These are phyloP conservation scores for Patiria pectinifera DNA, from an alignment of 53 echinoderm and acorn worm species.

Conservation along the genomic window DNA sequence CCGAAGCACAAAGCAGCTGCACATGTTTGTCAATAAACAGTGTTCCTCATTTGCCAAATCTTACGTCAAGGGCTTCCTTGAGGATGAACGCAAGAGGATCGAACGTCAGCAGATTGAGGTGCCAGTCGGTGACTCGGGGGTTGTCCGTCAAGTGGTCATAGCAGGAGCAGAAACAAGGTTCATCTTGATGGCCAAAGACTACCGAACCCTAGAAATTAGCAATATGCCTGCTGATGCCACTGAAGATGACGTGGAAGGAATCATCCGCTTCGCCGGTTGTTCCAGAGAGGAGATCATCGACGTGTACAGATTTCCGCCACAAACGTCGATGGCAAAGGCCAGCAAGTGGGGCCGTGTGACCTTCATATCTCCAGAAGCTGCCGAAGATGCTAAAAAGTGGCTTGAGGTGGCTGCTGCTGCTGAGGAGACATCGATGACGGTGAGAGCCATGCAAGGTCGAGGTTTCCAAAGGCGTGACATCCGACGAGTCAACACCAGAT, in stretches of 20 bases:
- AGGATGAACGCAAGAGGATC: conserved; percentile 25
- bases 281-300: conserved; percentile 49
- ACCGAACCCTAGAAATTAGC: conserved; percentile 63
- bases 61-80: conserved; percentile 11
- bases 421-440: neutral
- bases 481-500: conserved; percentile 23
- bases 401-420: neutral
- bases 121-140: conserved; percentile 56
- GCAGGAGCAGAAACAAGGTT: conserved; percentile 63
- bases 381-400: conserved; percentile 31
- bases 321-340: conserved; percentile 36
- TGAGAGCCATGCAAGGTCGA: conserved; percentile 3
- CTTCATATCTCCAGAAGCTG: conserved; percentile 59
- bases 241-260: conserved; percentile 20
- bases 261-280: conserved; percentile 27
- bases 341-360: conserved; percentile 68
- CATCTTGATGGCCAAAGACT: conserved; percentile 66
- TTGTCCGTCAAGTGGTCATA: conserved; percentile 63
- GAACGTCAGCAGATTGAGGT: conserved; percentile 63
- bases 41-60: neutral
- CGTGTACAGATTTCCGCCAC: conserved; percentile 57
- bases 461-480: conserved; percentile 22
- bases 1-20: conserved; percentile 40
- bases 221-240: conserved; percentile 13
- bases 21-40: conserved; percentile 38